Percentiles rank a stretch among this genome's conserved stretches.
Conservation (phyloP, 92 coral and sea anemone species). For the Phenganax subtilis region DNA sequence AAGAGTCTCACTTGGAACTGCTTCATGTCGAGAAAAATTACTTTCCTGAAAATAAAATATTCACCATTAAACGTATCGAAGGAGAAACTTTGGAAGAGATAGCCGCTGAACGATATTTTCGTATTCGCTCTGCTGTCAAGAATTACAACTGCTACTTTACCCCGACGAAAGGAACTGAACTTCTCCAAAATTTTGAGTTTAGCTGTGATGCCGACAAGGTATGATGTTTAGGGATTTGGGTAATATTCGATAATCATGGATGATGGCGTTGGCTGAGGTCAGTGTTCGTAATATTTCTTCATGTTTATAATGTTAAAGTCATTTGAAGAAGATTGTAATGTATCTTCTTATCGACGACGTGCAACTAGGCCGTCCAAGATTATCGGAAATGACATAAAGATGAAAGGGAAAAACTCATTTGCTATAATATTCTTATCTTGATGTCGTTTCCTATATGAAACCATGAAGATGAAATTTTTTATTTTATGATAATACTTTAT, state of each 20-base stretch:
- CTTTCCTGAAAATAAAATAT: not conserved
- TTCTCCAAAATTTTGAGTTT: slow-evolving; percentile 7
- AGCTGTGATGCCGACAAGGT: slow-evolving; percentile 20
- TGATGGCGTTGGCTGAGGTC: too few relatives aligned
- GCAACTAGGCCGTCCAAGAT: too few relatives aligned
- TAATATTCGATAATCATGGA: too few relatives aligned
- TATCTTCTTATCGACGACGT: too few relatives aligned
- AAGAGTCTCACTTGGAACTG: not conserved
- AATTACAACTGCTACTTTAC: not conserved
- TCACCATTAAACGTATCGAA: not conserved
- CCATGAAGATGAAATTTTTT: not conserved
- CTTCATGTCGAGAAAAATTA: not conserved
- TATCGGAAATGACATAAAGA: too few relatives aligned
- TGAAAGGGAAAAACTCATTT: too few relatives aligned
- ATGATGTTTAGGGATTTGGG: slow-evolving; percentile 1
- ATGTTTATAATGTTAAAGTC: too few relatives aligned
- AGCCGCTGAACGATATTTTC: slow-evolving; percentile 5
- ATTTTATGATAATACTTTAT: not conserved
- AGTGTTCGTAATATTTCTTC: too few relatives aligned
- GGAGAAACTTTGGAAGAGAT: not conserved
- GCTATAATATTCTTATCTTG: not conserved
- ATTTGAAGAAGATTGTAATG: too few relatives aligned
- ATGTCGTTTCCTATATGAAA: not conserved
- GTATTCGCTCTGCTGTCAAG: not conserved
- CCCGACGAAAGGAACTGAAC: slow-evolving; percentile 19